phyloP scores from a whole-genome alignment of 1,140 invertebrate genomes.

The Zaprionus gabonicus region DNA sequence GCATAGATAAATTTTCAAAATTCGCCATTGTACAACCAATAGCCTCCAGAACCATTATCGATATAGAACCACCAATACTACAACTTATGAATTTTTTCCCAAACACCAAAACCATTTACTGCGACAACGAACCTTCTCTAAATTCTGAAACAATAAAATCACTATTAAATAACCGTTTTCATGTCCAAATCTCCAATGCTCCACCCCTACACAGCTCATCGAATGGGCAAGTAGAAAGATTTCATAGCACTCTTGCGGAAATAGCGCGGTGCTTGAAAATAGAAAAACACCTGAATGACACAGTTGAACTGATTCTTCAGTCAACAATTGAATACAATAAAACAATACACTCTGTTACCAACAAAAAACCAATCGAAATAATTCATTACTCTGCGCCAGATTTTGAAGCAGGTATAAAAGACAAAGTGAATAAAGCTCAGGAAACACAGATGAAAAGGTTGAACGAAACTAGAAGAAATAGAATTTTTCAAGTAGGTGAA shows the following conservation, averaged over 20 bases:
- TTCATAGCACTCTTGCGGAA: slow-evolving; percentile 42
- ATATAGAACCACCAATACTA: slow-evolving; percentile 23
- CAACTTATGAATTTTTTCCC: slow-evolving; percentile 3
- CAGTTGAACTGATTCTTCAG: slow-evolving; percentile 27
- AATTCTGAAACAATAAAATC: not conserved
- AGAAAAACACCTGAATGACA: slow-evolving; percentile 33
- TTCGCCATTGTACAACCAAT: slow-evolving; percentile 37
- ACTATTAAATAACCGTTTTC: not conserved
- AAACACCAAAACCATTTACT: slow-evolving; percentile 20
- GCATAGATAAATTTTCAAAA: slow-evolving; percentile 43
- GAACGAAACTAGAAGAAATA: slow-evolving; percentile 1
- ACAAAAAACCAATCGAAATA: slow-evolving; percentile 5
- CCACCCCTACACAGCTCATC: not conserved
- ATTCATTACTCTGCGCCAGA: not conserved
- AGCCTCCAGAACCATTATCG: slow-evolving; percentile 30
- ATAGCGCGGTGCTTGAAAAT: slow-evolving; percentile 42
- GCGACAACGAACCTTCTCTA: not conserved
- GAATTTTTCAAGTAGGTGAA: slow-evolving; percentile 2
- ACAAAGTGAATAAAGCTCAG: not conserved
- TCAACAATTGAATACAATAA: slow-evolving; percentile 34
- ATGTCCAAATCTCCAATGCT: not conserved
- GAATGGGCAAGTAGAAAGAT: slow-evolving; percentile 28
- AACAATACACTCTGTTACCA: slow-evolving; percentile 30
- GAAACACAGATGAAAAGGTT: slow-evolving; percentile 7
- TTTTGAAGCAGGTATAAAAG: not conserved